Conservation (phyloP, 92 coral and sea anemone genomes). For the Parazoanthus swiftii region DNA sequence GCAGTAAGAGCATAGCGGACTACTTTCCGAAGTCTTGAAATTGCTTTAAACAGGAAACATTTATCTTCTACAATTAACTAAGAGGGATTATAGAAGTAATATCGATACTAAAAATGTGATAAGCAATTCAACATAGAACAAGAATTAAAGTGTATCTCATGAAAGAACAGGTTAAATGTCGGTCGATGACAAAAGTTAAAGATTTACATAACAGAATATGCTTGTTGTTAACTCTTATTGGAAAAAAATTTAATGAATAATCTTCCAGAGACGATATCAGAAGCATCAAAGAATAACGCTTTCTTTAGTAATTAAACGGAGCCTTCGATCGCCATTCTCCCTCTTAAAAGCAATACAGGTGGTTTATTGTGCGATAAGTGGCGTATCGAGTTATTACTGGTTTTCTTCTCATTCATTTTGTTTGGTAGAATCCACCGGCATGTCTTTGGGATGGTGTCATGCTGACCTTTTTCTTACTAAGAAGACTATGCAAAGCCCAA, state of each 20-base stretch:
- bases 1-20: neutral
- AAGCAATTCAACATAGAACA: neutral
- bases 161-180: no score
- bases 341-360: neutral
- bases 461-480: neutral
- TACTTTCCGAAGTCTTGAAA: neutral
- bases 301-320: neutral
- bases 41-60: neutral
- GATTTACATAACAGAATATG: neutral
- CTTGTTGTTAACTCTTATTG: no score
- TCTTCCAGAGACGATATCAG: no score
- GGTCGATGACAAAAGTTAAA: neutral
- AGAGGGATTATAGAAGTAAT: no score
- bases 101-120: no score
- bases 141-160: no score
- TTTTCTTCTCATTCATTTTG: neutral
- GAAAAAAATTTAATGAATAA: neutral
- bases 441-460: constrained; percentile 17
- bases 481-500: neutral
- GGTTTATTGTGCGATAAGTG: neutral
- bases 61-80: no score
- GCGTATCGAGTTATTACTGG: constrained; percentile 29
- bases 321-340: neutral
- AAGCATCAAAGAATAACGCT: neutral
- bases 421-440: neutral